Evolutionary conservation across 53 echinoderm and acorn worm species (phyloP).

Genomic region (Apostichopus leukothele): DNA sequence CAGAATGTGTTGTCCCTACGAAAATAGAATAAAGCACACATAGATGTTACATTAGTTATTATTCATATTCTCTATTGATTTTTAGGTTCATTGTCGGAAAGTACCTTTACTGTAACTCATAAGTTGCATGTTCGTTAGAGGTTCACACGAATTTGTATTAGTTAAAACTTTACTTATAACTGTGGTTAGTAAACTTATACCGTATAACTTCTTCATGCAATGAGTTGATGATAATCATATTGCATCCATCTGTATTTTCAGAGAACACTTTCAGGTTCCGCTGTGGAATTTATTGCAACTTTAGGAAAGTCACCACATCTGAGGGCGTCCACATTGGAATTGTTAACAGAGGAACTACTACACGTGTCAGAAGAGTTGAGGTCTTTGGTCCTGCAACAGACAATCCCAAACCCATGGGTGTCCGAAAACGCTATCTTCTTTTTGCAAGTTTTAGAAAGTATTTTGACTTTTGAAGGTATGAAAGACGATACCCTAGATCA

Average conservation of each 20-base stretch:
- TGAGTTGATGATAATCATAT: too few relatives aligned
- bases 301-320: conserved; percentile 17
- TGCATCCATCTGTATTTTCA: neutral
- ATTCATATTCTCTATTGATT: too few relatives aligned
- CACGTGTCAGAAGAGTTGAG: neutral
- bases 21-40: too few relatives aligned
- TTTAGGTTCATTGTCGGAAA: too few relatives aligned
- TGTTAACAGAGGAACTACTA: neutral
- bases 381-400: neutral
- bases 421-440: conserved; percentile 36
- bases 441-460: conserved; percentile 31
- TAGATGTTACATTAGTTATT: too few relatives aligned
- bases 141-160: too few relatives aligned
- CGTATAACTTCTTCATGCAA: too few relatives aligned
- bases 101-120: too few relatives aligned
- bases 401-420: neutral
- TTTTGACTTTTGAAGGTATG: neutral
- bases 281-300: conserved; percentile 13
- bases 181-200: too few relatives aligned
- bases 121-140: too few relatives aligned
- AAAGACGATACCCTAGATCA: neutral
- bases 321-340: neutral
- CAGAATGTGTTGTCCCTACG: too few relatives aligned
- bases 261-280: neutral
- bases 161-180: too few relatives aligned